phyloP scores from a whole-genome alignment of 2,113 vertebrate genomes.

The Epinephelus cyanopodus region DNA sequence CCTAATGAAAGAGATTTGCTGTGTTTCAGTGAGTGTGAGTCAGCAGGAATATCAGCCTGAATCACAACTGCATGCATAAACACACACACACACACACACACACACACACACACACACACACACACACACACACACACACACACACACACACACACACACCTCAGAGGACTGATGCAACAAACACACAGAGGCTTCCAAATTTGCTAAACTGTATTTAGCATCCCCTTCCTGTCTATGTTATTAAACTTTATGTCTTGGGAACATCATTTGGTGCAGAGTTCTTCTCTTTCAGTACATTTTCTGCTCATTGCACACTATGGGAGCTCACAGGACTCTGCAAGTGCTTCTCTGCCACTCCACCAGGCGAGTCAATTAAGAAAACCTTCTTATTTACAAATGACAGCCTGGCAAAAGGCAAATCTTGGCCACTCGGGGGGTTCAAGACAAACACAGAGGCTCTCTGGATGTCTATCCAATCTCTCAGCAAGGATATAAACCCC shows the following conservation, averaged over 20 bases:
- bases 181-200: not conserved
- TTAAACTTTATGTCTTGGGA: not conserved
- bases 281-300: slow-evolving; percentile 2
- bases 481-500: slow-evolving; percentile 57
- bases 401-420: slow-evolving; percentile 44
- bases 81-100: not conserved
- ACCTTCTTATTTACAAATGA: slow-evolving; percentile 51
- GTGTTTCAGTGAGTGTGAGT: slow-evolving; percentile 7
- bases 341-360: slow-evolving; percentile 15
- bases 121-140: not conserved
- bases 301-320: not conserved
- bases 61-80: not conserved
- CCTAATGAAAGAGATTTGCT: slow-evolving; percentile 3
- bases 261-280: not conserved
- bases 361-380: slow-evolving; percentile 45
- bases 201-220: not conserved
- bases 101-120: not conserved
- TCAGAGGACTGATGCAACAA: not conserved
- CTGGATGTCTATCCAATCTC: slow-evolving; percentile 57
- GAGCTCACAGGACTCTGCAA: not conserved
- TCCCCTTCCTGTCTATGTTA: not conserved
- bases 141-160: slow-evolving; percentile 10
- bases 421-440: slow-evolving; percentile 21
- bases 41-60: slow-evolving; percentile 6
- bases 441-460: slow-evolving; percentile 56